Base-by-base conservation (phyloP, 2,113 vertebrate genomes). In the Callorhinus ursinus region DNA sequence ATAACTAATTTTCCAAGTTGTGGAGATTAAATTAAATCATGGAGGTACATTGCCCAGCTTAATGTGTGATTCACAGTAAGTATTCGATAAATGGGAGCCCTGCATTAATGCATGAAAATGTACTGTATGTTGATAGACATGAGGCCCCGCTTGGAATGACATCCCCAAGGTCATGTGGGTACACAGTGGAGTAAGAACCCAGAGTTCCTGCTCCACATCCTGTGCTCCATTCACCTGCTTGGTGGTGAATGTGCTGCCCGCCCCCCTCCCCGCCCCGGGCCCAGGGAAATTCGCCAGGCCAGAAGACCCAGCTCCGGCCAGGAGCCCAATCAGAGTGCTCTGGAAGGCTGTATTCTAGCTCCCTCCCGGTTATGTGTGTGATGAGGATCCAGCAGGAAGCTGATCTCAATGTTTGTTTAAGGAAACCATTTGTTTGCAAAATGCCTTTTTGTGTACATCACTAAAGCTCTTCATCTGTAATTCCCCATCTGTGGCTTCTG, bases 371-470 rank as follows among this genome's bases (percentile, higher is more conserved):
- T 42, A 33, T 9, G 22, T n/a, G 33, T 26, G 19, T 18, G 24
- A 33, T 46, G 84, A 57, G 0, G 2, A 53, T 24, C 28, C 42
- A 65, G 19, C 18, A 31, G 72, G 80, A 95, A 65, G 79, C 26
- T 67, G 6, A 42, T 33, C 1, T 53, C 83, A 55, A 9, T 51
- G 69, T 49, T 42, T 92, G 53, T 84, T 90, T 59, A 65, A 31
- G 49, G 88, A 77, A 90, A 85, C 24, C n/a, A 10, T 88, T 90
- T 92, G 57, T 81, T 82, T 85, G 77, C 80, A 61, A 77, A 74
- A 49, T 59, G 77, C 46, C 65, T 84, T 82, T 82, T 14, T 51
- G 19, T 89, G 8, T 51, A 16, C 15, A 36, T 39, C 4, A 0
- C 21, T 61, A 59, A 96, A 82, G n/a, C 15, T 16, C 21, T 81